Conservation (phyloP, 2,113 vertebrate genomes). For the Dendrocopos noguchii region DNA sequence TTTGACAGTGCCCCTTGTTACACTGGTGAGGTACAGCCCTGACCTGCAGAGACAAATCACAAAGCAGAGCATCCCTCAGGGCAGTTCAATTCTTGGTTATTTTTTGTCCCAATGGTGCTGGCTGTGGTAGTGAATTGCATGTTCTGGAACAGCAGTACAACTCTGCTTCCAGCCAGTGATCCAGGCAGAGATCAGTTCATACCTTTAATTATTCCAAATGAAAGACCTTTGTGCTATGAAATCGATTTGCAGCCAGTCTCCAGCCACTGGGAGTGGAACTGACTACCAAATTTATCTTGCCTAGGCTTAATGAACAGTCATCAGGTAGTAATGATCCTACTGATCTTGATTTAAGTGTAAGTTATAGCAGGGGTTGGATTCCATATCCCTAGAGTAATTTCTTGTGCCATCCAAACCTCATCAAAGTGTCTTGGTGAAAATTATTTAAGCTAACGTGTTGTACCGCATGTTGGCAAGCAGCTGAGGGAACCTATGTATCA, state of each 20-base stretch:
- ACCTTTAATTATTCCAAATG: background rate
- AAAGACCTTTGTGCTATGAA: background rate
- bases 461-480: background rate
- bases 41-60: background rate
- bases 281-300: background rate
- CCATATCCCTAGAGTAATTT: background rate
- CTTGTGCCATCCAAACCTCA: conserved; percentile 2
- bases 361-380: background rate
- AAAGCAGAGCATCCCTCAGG: background rate
- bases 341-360: background rate
- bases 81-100: background rate
- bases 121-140: background rate
- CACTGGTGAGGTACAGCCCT: background rate
- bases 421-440: background rate
- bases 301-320: background rate
- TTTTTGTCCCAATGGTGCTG: background rate
- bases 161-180: background rate
- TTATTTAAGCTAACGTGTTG: background rate
- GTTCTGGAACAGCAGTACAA: background rate
- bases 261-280: background rate
- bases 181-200: background rate
- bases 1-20: background rate
- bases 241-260: background rate
- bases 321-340: conserved; percentile 18
- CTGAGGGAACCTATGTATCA: background rate